Evolutionary conservation across 2,113 vertebrate species (phyloP).

Genomic region (Lophura nycthemera): DNA sequence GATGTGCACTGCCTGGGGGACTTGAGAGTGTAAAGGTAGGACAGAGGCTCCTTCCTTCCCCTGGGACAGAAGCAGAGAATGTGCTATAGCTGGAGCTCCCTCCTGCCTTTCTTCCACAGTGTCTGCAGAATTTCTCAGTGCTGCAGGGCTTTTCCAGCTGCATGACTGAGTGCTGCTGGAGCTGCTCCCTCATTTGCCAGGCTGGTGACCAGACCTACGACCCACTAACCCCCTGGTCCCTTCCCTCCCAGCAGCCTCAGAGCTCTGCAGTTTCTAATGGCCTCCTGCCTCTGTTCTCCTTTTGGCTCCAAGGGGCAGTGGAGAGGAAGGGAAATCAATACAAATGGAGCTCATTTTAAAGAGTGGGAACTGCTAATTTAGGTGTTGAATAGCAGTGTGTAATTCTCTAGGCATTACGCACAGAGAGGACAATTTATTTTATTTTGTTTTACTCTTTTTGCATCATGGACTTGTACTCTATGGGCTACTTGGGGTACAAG

Average conservation of each 20-base stretch:
- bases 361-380: not conserved
- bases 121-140: conserved; percentile 19
- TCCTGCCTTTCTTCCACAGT: not conserved
- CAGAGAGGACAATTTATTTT: not conserved
- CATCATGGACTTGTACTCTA: not conserved
- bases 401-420: not conserved
- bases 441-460: not conserved
- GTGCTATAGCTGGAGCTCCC: not conserved
- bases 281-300: not conserved
- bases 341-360: not conserved
- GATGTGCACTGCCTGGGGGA: not conserved
- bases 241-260: conserved; percentile 3
- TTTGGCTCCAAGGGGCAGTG: not conserved
- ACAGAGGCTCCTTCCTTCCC: not conserved
- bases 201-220: conserved; percentile 29
- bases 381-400: not conserved
- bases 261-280: conserved; percentile 12
- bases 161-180: not conserved
- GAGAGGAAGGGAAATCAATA: conserved; percentile 11
- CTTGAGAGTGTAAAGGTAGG: not conserved
- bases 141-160: conserved; percentile 43
- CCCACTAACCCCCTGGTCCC: conserved; percentile 7
- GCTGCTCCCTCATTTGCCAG: conserved; percentile 43
- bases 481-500: not conserved
- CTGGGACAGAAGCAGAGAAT: not conserved